A percentile compares a stretch with the other conserved stretches of the same genome.
Conservation (phyloP, 2,888 invertebrate genomes). For the Atrina japonica region DNA sequence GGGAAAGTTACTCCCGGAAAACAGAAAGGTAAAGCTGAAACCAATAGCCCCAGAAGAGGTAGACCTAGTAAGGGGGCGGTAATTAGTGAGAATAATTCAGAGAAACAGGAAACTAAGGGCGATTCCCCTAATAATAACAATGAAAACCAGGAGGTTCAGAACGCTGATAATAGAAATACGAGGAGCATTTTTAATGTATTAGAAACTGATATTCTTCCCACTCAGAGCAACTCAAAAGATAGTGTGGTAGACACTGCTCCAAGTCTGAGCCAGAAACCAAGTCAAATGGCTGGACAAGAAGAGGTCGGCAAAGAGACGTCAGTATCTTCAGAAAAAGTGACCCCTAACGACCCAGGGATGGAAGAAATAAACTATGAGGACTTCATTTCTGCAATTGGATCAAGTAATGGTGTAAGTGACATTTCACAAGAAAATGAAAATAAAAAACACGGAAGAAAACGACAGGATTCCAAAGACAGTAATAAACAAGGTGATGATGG, state of each 20-base stretch:
- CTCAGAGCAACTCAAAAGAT: too few species aligned
- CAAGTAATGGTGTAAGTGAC: too few species aligned
- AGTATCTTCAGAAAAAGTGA: too few species aligned
- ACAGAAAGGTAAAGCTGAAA: too few species aligned
- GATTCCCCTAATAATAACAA: constrained; percentile 4
- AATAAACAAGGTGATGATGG: constrained; percentile 47
- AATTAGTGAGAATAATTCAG: constrained; percentile 10
- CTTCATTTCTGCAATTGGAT: constrained; percentile 4
- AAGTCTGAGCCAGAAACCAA: too few species aligned
- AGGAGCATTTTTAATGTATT: constrained; percentile 27
- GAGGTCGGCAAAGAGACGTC: too few species aligned
- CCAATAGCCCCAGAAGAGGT: too few species aligned
- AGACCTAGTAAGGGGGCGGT: background rate
- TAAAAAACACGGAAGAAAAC: too few species aligned
- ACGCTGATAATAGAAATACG: constrained; percentile 10
- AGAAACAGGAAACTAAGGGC: background rate
- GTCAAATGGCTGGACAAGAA: too few species aligned
- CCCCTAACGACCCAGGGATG: background rate
- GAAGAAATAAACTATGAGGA: constrained; percentile 27
- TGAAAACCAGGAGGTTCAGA: background rate
- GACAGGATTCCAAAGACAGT: constrained; percentile 2
- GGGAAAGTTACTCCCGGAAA: too few species aligned
- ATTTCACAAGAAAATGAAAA: too few species aligned
- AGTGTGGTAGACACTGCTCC: too few species aligned
- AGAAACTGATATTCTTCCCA: background rate